These are phyloP conservation scores for Phenacoccus solenopsis DNA, from an alignment of 1,140 invertebrate genomes.

Conservation along the genomic window DNA sequence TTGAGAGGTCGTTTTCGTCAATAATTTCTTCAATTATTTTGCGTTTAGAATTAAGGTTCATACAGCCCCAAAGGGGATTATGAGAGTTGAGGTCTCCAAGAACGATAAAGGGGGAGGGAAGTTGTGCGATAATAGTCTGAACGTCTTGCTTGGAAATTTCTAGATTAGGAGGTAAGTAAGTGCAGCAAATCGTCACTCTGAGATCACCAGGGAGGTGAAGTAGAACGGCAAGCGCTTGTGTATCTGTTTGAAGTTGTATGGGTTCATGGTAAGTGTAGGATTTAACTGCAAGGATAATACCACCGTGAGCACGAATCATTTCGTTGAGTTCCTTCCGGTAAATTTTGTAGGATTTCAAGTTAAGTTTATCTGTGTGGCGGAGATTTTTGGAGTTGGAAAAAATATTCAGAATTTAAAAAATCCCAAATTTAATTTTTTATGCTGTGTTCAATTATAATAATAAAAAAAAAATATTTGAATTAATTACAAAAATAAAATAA, in stretches of 20 bases:
- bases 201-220: not conserved
- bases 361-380: not conserved
- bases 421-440: too few relatives aligned
- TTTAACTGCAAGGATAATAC: not conserved
- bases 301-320: not conserved
- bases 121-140: conserved; percentile 21
- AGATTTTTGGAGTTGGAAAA: too few relatives aligned
- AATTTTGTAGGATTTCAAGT: not conserved
- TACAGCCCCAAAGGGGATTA: conserved; percentile 22
- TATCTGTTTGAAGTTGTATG: not conserved
- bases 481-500: too few relatives aligned
- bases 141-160: not conserved
- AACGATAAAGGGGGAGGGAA: conserved; percentile 21
- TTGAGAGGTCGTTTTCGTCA: conserved; percentile 6
- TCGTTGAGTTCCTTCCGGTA: not conserved
- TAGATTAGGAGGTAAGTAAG: conserved; percentile 20
- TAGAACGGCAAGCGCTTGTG: not conserved
- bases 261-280: not conserved
- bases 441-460: too few relatives aligned
- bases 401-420: too few relatives aligned
- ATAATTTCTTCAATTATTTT: conserved; percentile 21
- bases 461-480: too few relatives aligned
- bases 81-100: conserved; percentile 24
- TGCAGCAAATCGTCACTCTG: conserved; percentile 21
- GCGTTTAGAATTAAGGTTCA: conserved; percentile 14